Conservation (phyloP, 2,888 invertebrate genomes). For the Glaucopsyche alexis region DNA sequence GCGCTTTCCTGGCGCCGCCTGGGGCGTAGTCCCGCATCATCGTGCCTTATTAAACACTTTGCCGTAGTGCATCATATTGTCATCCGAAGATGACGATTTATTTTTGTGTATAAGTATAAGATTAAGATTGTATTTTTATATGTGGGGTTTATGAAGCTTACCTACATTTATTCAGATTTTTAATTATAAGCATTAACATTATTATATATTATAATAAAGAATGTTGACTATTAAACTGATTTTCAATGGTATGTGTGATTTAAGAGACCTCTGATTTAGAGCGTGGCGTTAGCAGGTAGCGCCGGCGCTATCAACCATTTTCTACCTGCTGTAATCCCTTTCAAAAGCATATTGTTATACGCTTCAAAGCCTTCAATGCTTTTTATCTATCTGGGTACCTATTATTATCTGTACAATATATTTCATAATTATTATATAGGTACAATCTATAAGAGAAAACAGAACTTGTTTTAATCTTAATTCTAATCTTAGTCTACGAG, state of each 20-base stretch:
- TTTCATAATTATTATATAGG: background rate
- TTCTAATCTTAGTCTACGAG: too few relatives aligned
- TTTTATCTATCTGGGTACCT: background rate
- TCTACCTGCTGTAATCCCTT: constrained; percentile 38
- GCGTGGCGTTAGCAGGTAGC: constrained; percentile 58
- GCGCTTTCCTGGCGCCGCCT: constrained; percentile 74
- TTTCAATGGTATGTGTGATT: constrained; percentile 50
- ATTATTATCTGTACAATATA: background rate
- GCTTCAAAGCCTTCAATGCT: background rate
- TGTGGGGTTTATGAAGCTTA: constrained; percentile 73
- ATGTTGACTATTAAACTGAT: constrained; percentile 67
- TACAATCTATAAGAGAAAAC: background rate
- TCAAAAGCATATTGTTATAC: background rate
- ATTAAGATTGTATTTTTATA: constrained; percentile 76
- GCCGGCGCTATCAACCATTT: constrained; percentile 49
- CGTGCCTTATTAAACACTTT: constrained; percentile 76
- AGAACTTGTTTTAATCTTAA: background rate
- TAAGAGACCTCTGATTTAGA: constrained; percentile 24
- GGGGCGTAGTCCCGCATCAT: constrained; percentile 75
- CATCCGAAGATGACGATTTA: constrained; percentile 68
- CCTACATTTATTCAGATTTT: constrained; percentile 72
- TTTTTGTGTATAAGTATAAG: constrained; percentile 70
- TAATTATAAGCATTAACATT: constrained; percentile 67
- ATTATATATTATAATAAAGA: constrained; percentile 65
- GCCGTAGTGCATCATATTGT: constrained; percentile 75